phyloP scores from a whole-genome alignment of 1,140 invertebrate genomes.

The Drosophila lowei region DNA sequence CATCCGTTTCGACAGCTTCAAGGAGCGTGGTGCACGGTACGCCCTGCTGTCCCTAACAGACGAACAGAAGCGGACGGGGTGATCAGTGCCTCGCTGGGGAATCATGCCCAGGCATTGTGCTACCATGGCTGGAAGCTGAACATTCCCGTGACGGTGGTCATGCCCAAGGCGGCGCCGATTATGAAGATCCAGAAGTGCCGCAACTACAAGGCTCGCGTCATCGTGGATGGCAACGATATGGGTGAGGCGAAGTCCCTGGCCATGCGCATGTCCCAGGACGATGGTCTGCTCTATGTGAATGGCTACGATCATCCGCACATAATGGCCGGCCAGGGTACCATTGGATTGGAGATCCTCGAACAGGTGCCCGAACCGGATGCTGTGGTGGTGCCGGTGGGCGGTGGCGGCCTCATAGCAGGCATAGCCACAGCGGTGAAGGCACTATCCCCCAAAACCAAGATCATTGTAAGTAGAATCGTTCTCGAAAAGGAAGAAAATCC shows the following conservation, averaged over 20 bases:
- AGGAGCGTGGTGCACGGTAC: slow-evolving; percentile 95
- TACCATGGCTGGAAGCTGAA: slow-evolving; percentile 93
- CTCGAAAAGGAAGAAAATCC: too few relatives aligned
- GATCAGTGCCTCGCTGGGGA: slow-evolving; percentile 95
- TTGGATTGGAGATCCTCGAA: slow-evolving; percentile 95
- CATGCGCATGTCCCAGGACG: slow-evolving; percentile 89
- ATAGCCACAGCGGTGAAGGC: slow-evolving; percentile 94
- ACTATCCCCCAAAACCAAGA: slow-evolving; percentile 90
- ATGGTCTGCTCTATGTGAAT: slow-evolving; percentile 88
- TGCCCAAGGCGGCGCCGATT: slow-evolving; percentile 95
- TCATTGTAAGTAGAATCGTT: slow-evolving; percentile 85
- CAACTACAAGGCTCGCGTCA: slow-evolving; percentile 92
- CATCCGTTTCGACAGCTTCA: slow-evolving; percentile 87
- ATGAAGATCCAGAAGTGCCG: slow-evolving; percentile 96
- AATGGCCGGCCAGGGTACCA: slow-evolving; percentile 96
- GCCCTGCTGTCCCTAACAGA: slow-evolving; percentile 90
- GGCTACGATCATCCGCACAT: slow-evolving; percentile 97
- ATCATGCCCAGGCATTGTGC: slow-evolving; percentile 94
- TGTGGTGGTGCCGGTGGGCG: slow-evolving; percentile 93
- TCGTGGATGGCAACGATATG: slow-evolving; percentile 93
- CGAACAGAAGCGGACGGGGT: slow-evolving; percentile 91
- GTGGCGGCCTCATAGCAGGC: slow-evolving; percentile 94
- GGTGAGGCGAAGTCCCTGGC: slow-evolving; percentile 92
- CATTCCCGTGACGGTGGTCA: slow-evolving; percentile 95
- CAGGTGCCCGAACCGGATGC: slow-evolving; percentile 91